phyloP scores from a whole-genome alignment of 2,797 vertebrate species.

The Sebastes goodei region DNA sequence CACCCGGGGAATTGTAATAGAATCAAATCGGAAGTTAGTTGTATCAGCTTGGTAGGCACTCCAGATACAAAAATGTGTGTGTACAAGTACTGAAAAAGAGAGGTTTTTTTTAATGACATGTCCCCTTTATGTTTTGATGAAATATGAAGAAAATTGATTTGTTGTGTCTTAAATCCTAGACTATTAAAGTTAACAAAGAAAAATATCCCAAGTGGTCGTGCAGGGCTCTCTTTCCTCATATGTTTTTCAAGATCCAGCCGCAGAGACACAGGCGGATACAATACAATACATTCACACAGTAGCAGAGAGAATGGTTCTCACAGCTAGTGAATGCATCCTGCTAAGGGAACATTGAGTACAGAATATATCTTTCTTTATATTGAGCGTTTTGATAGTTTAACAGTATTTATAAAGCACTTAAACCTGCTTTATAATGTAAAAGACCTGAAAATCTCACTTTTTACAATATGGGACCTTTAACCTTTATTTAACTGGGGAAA shows the following conservation, averaged over 20 bases:
- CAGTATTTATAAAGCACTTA: too few species aligned
- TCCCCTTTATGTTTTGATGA: conserved; percentile 22
- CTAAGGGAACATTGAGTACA: conserved; percentile 10
- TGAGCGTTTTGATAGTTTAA: accelerated
- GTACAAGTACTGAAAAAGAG: too few species aligned
- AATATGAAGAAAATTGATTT: conserved; percentile 55
- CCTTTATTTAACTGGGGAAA: too few species aligned
- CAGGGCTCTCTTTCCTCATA: not conserved
- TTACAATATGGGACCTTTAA: too few species aligned
- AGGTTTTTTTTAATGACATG: too few species aligned
- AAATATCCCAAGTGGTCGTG: not conserved
- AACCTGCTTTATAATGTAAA: too few species aligned
- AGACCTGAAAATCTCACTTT: too few species aligned
- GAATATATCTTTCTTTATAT: conserved; percentile 25
- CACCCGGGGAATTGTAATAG: too few species aligned
- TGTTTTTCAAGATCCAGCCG: conserved; percentile 6
- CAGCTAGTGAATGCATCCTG: conserved; percentile 29
- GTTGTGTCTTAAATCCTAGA: not conserved
- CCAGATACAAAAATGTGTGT: too few species aligned
- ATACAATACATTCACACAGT: too few species aligned
- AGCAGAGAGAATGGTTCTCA: conserved; percentile 27
- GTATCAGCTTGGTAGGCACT: too few species aligned
- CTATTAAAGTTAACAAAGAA: conserved; percentile 9
- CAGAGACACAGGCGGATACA: conserved; percentile 11
- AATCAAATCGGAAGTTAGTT: too few species aligned